A percentile compares a stretch with the other conserved stretches of the same genome.
Evolutionary conservation across 2,888 invertebrate genomes (phyloP).

Genomic region (Halocaridina rubra): DNA sequence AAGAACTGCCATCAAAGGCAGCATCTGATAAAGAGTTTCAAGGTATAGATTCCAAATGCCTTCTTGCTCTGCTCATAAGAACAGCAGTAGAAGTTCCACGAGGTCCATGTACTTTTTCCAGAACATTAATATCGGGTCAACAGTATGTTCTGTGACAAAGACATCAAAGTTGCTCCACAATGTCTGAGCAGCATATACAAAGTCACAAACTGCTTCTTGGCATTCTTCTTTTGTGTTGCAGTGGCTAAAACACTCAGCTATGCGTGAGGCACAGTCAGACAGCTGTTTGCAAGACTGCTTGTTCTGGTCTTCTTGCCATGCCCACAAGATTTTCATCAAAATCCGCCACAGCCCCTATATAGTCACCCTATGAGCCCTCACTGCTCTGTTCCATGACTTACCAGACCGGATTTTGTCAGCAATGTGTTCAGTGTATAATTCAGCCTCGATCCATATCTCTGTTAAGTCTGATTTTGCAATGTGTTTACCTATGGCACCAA

Average conservation of each 20-base stretch:
- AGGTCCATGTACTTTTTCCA: background rate
- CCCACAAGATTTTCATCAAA: too few relatives aligned
- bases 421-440: background rate
- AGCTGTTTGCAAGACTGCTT: too few relatives aligned
- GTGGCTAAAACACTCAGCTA: too few relatives aligned
- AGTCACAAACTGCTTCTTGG: background rate
- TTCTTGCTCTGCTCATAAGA: background rate
- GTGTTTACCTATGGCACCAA: background rate
- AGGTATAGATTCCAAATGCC: background rate
- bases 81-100: background rate
- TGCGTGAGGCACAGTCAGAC: too few relatives aligned
- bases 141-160: background rate
- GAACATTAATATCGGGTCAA: background rate
- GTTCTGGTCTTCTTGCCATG: too few relatives aligned
- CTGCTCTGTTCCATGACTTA: background rate
- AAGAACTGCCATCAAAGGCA: background rate
- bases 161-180: background rate
- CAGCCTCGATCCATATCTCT: background rate
- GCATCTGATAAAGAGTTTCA: background rate
- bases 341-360: too few relatives aligned
- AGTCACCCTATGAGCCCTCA: too few relatives aligned
- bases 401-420: background rate
- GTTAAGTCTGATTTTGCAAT: background rate
- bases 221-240: background rate
- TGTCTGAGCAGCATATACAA: background rate